Evolutionary conservation across 2,888 invertebrate genomes (phyloP), one percentile per base, ranked within the genome.

Genomic region (Ommatoiulus sabulosus): DNA sequence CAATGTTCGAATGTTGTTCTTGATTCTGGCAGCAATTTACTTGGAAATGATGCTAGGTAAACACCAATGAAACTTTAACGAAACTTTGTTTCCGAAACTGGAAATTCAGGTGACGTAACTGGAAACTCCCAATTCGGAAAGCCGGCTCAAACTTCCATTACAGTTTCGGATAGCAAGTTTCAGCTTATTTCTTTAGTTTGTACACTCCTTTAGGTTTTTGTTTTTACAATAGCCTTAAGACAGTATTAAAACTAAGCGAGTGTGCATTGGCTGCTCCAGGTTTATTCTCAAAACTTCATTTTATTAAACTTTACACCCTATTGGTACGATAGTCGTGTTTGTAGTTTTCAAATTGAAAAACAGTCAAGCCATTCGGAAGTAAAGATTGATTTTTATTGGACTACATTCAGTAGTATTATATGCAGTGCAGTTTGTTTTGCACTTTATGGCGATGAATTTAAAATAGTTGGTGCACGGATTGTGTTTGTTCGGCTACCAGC

Each of bases 341-440:
- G 7, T 63, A 63, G 17, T 72, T 72, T 72, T 72, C 7, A 72
- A 72, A 72, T 72, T 72, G 72, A 24, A 72, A 72, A 72, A 72
- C 63, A 24, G 72, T 6, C 24, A 72, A 72, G 72, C 24, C 72
- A 72, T 72, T 72, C 72, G 72, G 20, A 72, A 72, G 20, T 24
- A 72, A 24, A 72, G 72, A 24, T 72, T 72, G 24, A 5, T 24
- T 72, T 72, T 20, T 72, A 72, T 72, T 72, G 24, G 72, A n/a
- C 72, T 72, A 72, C 24, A 24, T 24, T 72, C 0, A 24, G 72
- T n/a, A n/a, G n/a, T n/a, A n/a, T n/a, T n/a, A n/a, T n/a, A 24
- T 24, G 24, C 72, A 20, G 6, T 72, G 20, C 20, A 72, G 24
- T 7, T 72, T 72, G 20, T 72, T 72, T 72, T 72, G 20, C 72